Percentiles rank a stretch among this genome's conserved stretches.
These are phyloP conservation scores for Galago senegalensis DNA, from an alignment of 2,797 vertebrate species.

Conservation along the genomic window DNA sequence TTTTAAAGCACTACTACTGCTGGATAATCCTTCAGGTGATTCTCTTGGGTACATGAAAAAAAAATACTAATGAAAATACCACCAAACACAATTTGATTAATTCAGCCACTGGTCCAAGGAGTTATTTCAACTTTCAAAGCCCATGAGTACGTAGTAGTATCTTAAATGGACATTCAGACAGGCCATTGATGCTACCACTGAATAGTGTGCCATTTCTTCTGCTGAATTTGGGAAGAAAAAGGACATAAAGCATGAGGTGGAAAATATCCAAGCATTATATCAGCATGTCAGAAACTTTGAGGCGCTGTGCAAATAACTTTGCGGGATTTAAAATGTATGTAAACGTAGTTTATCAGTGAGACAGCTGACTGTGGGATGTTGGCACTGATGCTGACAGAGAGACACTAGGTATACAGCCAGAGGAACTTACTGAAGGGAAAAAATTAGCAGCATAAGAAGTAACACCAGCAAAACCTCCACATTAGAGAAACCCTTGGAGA, in stretches of 20 bases:
- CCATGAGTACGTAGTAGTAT: background rate
- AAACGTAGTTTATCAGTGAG: background rate
- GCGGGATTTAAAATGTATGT: background rate
- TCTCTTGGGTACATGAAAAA: background rate
- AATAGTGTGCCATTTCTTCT: background rate
- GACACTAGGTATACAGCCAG: background rate
- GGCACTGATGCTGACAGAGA: background rate
- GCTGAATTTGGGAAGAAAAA: constrained; percentile 21
- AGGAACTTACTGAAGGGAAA: background rate
- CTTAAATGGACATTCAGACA: background rate
- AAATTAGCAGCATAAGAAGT: background rate
- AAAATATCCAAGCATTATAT: background rate
- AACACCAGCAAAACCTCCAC: background rate
- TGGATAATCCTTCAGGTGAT: background rate
- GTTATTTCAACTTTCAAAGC: background rate
- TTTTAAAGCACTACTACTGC: background rate
- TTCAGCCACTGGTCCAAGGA: background rate
- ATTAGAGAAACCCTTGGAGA: background rate
- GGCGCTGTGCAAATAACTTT: background rate
- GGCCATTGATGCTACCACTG: background rate
- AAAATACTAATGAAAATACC: background rate
- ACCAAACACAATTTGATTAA: background rate
- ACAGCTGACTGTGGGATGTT: background rate
- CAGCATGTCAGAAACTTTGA: background rate
- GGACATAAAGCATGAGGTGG: background rate